Base-by-base conservation (phyloP, 2,888 invertebrate genomes). In the Pardosa pseudoannulata region DNA sequence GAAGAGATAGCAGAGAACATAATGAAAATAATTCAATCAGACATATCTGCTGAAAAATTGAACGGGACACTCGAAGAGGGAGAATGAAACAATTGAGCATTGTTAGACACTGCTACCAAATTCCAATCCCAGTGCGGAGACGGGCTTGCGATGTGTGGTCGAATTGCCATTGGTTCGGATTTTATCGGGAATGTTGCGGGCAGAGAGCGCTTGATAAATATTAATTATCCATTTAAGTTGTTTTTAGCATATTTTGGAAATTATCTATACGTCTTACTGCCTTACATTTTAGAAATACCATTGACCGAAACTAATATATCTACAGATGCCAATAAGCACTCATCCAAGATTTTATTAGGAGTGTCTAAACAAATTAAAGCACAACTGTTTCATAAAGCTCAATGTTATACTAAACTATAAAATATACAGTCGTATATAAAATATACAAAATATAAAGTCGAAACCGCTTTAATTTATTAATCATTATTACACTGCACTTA, bases 71-170 rank as follows among this genome's bases (percentile, higher is more conserved):
- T 81, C 68, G 74, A 81, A 74, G 23, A 1, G 56, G 13, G 32
- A 19, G 28, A n/a, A 23, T 81, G 74, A 75, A 82, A 82, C 82
- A 82, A 82, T 75, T 62, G 82, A 70, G n/a, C 32, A 82, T 82
- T 82, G 82, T 82, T 82, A 81, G 67, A 64, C 41, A 31, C 11
- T 62, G 73, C 73, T 39, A 76, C 82, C 82, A 75, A 82, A 82
- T 71, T 82, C 75, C 75, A 75, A 27, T 13, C 32, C 32, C 32
- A 29, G 7, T n/a, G n/a, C n/a, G n/a, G 23, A 23, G 41, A 41
- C 36, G 32, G 9, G 50, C 46, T n/a, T 78, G 32, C 67, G 32
- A 75, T 13, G 31, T 32, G 6, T 27, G 27, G 0, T 29, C 41
- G 41, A 27, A 23, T 19, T 65, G n/a, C 65, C n/a, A 50, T 80